Evolutionary conservation across 2,797 vertebrate species (phyloP).

Genomic region (Nannoperca obscura): DNA sequence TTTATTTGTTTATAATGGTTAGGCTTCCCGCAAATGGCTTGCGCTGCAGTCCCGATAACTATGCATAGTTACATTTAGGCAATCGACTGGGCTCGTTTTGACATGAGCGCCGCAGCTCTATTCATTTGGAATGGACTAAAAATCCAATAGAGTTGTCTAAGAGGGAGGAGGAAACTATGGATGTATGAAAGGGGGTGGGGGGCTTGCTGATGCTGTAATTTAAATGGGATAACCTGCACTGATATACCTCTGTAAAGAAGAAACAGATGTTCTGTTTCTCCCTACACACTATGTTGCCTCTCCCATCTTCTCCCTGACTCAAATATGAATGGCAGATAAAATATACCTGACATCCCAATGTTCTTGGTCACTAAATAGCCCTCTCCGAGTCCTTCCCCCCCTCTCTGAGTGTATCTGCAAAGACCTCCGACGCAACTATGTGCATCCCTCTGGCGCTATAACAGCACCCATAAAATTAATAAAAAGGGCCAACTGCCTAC

Average conservation of each 20-base stretch:
- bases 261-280: constrained; percentile 27
- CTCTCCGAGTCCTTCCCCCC: neutral
- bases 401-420: constrained; percentile 37
- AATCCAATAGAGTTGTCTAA: constrained; percentile 75
- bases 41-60: constrained; percentile 79
- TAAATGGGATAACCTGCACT: constrained; percentile 64
- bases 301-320: constrained; percentile 30
- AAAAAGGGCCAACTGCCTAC: constrained; percentile 56
- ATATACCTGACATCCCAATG: constrained; percentile 67
- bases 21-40: constrained; percentile 82
- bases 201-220: constrained; percentile 57
- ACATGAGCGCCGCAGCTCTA: constrained; percentile 76
- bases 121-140: constrained; percentile 83
- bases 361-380: constrained; percentile 58
- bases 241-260: constrained; percentile 44
- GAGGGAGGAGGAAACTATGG: constrained; percentile 48
- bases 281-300: constrained; percentile 2
- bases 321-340: constrained; percentile 72
- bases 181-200: constrained; percentile 26
- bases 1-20: constrained; percentile 89
- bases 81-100: constrained; percentile 84
- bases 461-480: constrained; percentile 53
- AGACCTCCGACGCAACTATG: constrained; percentile 29
- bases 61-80: constrained; percentile 86
- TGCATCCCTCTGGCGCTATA: constrained; percentile 53